Evolutionary conservation across 2,113 vertebrate genomes (phyloP), one percentile per base, ranked within the genome.

Genomic region (Patagioenas fasciata): DNA sequence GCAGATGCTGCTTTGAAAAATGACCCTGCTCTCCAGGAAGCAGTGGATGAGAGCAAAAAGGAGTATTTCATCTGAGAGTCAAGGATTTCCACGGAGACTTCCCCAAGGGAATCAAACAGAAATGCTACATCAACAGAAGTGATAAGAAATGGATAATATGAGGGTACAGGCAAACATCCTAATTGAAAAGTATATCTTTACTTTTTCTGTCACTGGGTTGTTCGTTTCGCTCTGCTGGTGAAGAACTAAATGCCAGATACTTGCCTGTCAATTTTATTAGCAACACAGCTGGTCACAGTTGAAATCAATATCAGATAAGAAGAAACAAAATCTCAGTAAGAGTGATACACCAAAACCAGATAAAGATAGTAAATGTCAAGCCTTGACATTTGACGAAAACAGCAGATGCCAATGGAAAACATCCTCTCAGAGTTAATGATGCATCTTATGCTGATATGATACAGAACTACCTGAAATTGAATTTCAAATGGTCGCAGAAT

Each of bases 61-160:
- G 99, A 99, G 80, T 99, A 99, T 96, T 99, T 99, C 92, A 99
- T 99, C 94, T 99, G 98, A 99, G 44, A 74, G 65, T 20, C 64
- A 62, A 83, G 42, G 57, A 67, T 88, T 67, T 91, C 80, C 69
- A 29, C 18, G 77, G 47, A 96, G 81, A 80, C 38, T 73, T 61
- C 51, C 54, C 42, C 36, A 31, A 50, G 83, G 74, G 88, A 81
- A 78, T 11, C 29, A 65, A 14, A 85, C 80, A 26, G 47, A 95
- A 86, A 65, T 57, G 29, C 9, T 29, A 57, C 61, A 82, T 79
- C 77, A 48, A 70, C 44, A 53, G 34, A 88, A 80, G 81, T 69
- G 61, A 58, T 86, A 75, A 89, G 78, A 92, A 71, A 78, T 65
- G 79, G 84, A 88, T 79, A 94, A 88, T 82, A 72, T 51, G 81